Base-by-base conservation (phyloP, 2,113 vertebrate genomes). In the Bambusicola thoracicus region DNA sequence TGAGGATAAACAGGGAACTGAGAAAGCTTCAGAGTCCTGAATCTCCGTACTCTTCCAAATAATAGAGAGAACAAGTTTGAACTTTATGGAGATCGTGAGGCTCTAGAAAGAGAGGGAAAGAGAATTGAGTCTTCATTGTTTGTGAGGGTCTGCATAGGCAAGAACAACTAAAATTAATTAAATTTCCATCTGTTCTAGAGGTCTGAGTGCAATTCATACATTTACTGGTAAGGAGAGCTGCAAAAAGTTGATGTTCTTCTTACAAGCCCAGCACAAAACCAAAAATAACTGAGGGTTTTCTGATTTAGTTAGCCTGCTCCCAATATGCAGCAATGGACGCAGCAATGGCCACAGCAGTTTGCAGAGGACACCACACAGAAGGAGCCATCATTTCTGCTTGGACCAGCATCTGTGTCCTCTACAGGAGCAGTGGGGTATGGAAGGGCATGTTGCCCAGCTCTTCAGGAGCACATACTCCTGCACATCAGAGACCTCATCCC, bases 171-270 rank as follows among this genome's bases (percentile, higher is more conserved):
- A 62, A 48, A 20, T 68, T 79, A 48, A 89, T 81, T 78, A 75
- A 17, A n/a, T 89, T 89, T 87, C 36, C 81, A 91, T 43, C 51
- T 89, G 66, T 68, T 93, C 82, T 68, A 53, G 70, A 89, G 29
- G 43, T 51, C 43, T 56, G 51, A 61, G 14, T 21, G 18, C 53
- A 76, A 34, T 43, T 95, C 69, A 43, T 55, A 51, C 51, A 79
- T 72, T 53, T 93, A 48, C 66, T 92, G 48, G 29, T 40, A 88
- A 79, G 59, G 40, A 90, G n/a, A 91, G 53, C 40, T 75, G 89
- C 87, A 87, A 94, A 61, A 81, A 91, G n/a, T 2, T 75, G 72
- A 83, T 1, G 6, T 14, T 87, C 40, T 76, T 15, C 68, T 74
- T 69, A 40, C 40, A 69, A 77, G 46, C 22, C 55, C 76, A 88